phyloP scores from a whole-genome alignment of 2,113 vertebrate genomes.

The Halcyon senegalensis region DNA sequence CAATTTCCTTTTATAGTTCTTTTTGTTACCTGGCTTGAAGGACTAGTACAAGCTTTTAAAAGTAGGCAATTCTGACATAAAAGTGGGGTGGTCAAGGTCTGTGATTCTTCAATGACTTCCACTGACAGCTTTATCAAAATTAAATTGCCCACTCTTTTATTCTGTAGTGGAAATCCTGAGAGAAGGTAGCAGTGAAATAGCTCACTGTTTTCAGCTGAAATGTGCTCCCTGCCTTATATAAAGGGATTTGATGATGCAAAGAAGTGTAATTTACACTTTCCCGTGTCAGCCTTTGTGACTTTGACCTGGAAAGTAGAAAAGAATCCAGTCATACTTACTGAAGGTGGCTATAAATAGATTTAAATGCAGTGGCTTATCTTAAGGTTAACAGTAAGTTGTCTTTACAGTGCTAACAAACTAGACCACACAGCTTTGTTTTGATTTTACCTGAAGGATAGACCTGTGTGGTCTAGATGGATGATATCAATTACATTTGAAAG shows the following conservation, averaged over 20 bases:
- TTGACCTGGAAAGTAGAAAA: conserved; percentile 30
- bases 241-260: conserved; percentile 1
- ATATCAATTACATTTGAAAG: conserved; percentile 62
- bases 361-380: conserved; percentile 48
- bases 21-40: conserved; percentile 4
- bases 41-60: not conserved
- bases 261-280: conserved; percentile 31
- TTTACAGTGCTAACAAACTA: conserved; percentile 21
- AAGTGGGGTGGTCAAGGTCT: conserved; percentile 31
- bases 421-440: conserved; percentile 69
- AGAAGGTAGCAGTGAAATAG: conserved; percentile 11
- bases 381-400: conserved; percentile 34
- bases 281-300: conserved; percentile 11
- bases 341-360: conserved; percentile 47
- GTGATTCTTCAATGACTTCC: conserved; percentile 37
- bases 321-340: not conserved
- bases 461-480: conserved; percentile 68
- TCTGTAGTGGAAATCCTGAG: not conserved
- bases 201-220: conserved; percentile 24
- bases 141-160: conserved; percentile 2
- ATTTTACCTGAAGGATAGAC: conserved; percentile 44
- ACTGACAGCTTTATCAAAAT: conserved; percentile 46
- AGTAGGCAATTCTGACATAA: conserved; percentile 12
- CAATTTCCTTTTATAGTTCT: conserved; percentile 26
- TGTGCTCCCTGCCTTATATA: not conserved